These are phyloP conservation scores for Heterohyrax brucei DNA, from an alignment of 2,797 vertebrate species.

Conservation along the genomic window DNA sequence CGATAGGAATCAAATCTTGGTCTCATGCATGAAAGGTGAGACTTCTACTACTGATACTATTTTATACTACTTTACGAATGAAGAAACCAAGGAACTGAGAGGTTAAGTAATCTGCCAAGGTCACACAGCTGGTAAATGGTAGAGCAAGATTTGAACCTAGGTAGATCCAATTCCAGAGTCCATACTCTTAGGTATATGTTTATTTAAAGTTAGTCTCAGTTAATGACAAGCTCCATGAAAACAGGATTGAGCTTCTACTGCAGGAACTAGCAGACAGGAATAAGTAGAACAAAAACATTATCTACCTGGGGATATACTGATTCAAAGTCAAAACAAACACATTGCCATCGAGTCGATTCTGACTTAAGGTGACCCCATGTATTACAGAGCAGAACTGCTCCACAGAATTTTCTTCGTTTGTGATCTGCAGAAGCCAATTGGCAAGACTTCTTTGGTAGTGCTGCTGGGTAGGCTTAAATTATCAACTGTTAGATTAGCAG, in stretches of 20 bases:
- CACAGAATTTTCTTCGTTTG: neutral
- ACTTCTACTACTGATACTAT: neutral
- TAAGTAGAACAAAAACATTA: neutral
- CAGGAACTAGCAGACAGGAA: neutral
- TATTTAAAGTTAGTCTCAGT: neutral
- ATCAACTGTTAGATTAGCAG: neutral
- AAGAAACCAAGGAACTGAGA: neutral
- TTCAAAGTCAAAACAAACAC: neutral
- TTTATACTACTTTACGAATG: conserved; percentile 11
- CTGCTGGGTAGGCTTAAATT: neutral
- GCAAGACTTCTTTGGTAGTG: neutral
- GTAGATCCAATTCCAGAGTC: neutral
- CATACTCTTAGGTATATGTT: neutral
- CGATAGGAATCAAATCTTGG: neutral
- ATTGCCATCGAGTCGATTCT: too few relatives aligned
- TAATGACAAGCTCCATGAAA: neutral
- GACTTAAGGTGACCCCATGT: neutral
- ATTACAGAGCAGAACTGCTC: neutral
- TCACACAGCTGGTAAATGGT: neutral
- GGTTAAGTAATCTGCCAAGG: neutral
- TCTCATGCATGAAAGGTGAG: neutral
- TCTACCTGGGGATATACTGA: neutral
- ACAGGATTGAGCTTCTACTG: neutral
- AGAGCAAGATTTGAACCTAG: neutral
- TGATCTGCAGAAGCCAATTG: neutral